Conservation (phyloP, 2,113 vertebrate genomes). For the Xyrauchen texanus region DNA sequence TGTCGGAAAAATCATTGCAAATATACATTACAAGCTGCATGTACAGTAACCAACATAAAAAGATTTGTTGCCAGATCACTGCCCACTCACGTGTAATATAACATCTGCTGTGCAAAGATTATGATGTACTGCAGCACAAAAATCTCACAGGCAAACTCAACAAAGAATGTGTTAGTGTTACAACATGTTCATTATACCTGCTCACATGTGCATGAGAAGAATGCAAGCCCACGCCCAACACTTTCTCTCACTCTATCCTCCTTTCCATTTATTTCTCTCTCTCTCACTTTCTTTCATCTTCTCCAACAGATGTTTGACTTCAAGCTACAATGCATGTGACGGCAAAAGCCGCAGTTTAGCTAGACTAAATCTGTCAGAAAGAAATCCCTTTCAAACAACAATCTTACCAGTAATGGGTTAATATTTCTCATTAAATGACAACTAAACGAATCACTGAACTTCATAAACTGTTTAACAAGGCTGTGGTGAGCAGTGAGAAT, state of each 20-base stretch:
- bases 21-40: too few relatives aligned
- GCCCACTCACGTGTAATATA: too few relatives aligned
- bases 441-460: background rate
- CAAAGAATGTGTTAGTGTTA: background rate
- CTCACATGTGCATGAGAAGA: conserved; percentile 11
- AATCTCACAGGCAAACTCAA: too few relatives aligned
- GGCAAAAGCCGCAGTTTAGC: background rate
- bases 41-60: too few relatives aligned
- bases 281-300: background rate
- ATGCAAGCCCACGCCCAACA: background rate
- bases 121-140: too few relatives aligned
- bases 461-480: background rate
- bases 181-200: conserved; percentile 6
- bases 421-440: background rate
- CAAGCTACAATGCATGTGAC: background rate
- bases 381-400: background rate
- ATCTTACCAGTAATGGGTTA: background rate
- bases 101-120: too few relatives aligned
- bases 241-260: background rate
- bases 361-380: conserved; percentile 2
- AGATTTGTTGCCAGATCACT: too few relatives aligned
- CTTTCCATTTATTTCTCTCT: background rate
- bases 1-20: too few relatives aligned
- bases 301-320: background rate
- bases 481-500: background rate